Conservation (phyloP, 1,140 invertebrate genomes). For the Lysiphlebus fabarum region DNA sequence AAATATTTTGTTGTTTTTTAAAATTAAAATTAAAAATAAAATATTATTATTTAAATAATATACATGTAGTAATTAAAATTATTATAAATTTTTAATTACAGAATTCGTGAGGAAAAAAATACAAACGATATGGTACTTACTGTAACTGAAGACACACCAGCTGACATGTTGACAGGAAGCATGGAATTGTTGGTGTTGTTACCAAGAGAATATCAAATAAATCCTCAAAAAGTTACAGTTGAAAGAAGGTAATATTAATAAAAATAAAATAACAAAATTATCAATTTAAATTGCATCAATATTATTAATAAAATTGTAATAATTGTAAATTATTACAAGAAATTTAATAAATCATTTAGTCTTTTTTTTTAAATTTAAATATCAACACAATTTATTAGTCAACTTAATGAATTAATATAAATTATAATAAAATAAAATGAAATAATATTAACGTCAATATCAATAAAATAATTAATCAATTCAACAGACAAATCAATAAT, state of each 20-base stretch:
- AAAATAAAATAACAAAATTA: conserved; percentile 1
- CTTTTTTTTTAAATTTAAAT: too few relatives aligned
- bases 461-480: too few relatives aligned
- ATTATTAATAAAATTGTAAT: too few relatives aligned
- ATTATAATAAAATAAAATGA: too few relatives aligned
- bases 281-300: too few relatives aligned
- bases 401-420: too few relatives aligned
- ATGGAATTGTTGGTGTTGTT: conserved; percentile 72
- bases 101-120: conserved; percentile 45
- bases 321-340: too few relatives aligned
- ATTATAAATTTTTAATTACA: conserved; percentile 32
- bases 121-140: conserved; percentile 56
- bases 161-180: conserved; percentile 71
- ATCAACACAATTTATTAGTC: too few relatives aligned
- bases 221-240: conserved; percentile 60
- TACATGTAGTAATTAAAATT: not conserved
- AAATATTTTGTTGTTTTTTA: too few relatives aligned
- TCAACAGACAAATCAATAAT: too few relatives aligned
- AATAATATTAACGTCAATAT: too few relatives aligned
- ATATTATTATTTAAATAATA: not conserved
- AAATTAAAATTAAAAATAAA: not conserved
- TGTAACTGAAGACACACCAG: conserved; percentile 71
- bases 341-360: too few relatives aligned
- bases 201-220: conserved; percentile 62
- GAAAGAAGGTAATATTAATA: conserved; percentile 63